Evolutionary conservation across 2,797 vertebrate genomes (phyloP).

Genomic region (Bufotes viridis): DNA sequence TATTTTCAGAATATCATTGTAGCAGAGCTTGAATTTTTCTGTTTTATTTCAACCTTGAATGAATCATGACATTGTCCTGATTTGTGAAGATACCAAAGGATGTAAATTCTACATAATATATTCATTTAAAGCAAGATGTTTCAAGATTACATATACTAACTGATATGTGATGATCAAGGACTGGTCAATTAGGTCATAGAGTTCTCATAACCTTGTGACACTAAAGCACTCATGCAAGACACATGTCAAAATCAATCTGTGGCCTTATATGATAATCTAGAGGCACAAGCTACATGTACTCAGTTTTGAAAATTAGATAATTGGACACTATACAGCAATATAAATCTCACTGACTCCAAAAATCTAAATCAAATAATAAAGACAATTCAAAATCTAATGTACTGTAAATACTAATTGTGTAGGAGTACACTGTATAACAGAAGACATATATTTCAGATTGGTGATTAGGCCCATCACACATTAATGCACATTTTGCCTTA

Average conservation of each 20-base stretch:
- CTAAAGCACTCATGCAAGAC: conserved; percentile 16
- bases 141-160: neutral
- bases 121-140: neutral
- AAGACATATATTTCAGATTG: too few relatives aligned
- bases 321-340: neutral
- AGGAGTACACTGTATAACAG: too few relatives aligned
- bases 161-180: conserved; percentile 39
- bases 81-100: neutral
- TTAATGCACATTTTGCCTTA: too few relatives aligned
- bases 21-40: neutral
- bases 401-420: neutral
- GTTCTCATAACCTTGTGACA: conserved; percentile 52
- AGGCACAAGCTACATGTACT: conserved; percentile 31
- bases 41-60: neutral
- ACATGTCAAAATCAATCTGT: conserved; percentile 17
- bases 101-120: neutral
- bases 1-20: neutral
- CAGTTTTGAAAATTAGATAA: neutral
- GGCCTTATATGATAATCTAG: conserved; percentile 5
- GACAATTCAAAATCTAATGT: neutral
- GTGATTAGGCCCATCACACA: too few relatives aligned
- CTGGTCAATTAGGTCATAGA: conserved; percentile 31
- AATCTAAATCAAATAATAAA: neutral
- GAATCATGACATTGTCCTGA: neutral
- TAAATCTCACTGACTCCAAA: neutral